Percentiles rank a stretch among this genome's conserved stretches.
Conservation (phyloP, 2,888 invertebrate species). For the Athalia circularis region DNA sequence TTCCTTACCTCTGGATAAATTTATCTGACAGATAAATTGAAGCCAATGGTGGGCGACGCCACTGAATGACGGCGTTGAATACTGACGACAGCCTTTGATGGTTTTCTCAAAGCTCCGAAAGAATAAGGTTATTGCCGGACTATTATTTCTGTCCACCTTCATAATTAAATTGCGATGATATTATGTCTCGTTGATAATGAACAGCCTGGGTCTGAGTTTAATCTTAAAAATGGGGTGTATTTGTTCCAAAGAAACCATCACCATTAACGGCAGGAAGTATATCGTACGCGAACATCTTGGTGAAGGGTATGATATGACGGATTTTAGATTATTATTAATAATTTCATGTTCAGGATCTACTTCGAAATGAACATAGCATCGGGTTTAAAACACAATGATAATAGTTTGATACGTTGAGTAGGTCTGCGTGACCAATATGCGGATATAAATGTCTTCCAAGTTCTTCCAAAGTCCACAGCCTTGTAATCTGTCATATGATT, state of each 20-base stretch:
- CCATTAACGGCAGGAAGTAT: constrained; percentile 83
- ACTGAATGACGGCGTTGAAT: too few species aligned
- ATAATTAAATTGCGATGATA: not conserved
- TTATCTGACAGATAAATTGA: too few species aligned
- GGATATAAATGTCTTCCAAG: not conserved
- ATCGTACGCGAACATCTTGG: constrained; percentile 83
- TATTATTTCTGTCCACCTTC: too few species aligned
- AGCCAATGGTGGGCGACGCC: too few species aligned
- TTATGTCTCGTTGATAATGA: constrained; percentile 75
- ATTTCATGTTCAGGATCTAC: too few species aligned
- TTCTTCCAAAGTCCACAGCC: too few species aligned
- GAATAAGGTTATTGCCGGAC: too few species aligned
- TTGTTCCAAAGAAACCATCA: constrained; percentile 83
- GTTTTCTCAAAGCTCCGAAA: too few species aligned
- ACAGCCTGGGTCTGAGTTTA: constrained; percentile 82
- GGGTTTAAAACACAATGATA: not conserved
- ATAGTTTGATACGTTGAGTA: not conserved
- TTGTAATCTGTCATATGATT: too few species aligned
- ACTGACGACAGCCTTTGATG: too few species aligned
- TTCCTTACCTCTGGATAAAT: too few species aligned
- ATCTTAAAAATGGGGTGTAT: constrained; percentile 86
- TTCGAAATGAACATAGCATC: not conserved
- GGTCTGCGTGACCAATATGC: not conserved
- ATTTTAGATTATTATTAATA: not conserved
- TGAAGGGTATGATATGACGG: constrained; percentile 78